Evolutionary conservation across 2,797 vertebrate genomes (phyloP).

Genomic region (Carduelis carduelis): DNA sequence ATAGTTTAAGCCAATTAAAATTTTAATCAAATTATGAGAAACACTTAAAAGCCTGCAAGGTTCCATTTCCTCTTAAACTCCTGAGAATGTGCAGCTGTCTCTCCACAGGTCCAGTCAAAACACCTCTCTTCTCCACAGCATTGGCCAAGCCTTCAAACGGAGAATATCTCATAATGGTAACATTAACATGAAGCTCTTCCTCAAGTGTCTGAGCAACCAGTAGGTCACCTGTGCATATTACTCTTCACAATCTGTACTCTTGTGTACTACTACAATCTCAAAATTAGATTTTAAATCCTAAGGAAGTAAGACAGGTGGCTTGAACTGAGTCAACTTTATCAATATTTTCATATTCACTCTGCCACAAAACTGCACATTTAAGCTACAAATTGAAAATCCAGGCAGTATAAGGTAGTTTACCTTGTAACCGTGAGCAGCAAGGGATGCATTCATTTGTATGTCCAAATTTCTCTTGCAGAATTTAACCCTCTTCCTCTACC

Average conservation of each 20-base stretch:
- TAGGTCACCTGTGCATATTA: background rate
- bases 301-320: background rate
- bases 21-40: background rate
- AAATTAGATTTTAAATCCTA: background rate
- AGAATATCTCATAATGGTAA: background rate
- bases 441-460: fast-evolving
- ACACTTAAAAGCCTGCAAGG: background rate
- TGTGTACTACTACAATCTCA: background rate
- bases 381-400: background rate
- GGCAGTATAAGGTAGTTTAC: background rate
- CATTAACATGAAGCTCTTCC: background rate
- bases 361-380: background rate
- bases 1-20: background rate
- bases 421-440: background rate
- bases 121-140: background rate
- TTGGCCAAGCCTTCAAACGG: fast-evolving
- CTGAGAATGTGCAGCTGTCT: background rate
- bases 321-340: background rate
- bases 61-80: background rate
- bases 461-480: background rate
- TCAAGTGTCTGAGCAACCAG: background rate
- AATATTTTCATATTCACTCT: background rate
- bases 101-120: background rate
- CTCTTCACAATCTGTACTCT: background rate
- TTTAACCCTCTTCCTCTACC: background rate